Percentiles rank a stretch among this genome's conserved stretches.
phyloP scores from a whole-genome alignment of 2,888 invertebrate genomes.

The Drosophila villosipedis region DNA sequence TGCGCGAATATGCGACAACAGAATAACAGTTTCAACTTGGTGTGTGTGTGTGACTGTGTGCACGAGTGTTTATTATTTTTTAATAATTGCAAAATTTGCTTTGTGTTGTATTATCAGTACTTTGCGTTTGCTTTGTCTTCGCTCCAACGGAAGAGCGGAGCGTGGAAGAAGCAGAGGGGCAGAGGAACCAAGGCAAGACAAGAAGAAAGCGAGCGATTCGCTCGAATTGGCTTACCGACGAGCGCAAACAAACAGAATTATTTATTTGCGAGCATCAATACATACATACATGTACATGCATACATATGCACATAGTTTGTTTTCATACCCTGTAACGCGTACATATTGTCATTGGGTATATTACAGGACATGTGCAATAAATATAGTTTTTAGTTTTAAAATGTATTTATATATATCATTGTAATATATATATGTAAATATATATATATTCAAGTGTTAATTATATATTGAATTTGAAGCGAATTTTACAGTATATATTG shows the following conservation, averaged over 20 bases:
- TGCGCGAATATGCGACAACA: slow-evolving; percentile 25
- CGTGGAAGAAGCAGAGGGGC: neutral
- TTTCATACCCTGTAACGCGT: slow-evolving; percentile 23
- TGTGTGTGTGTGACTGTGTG: slow-evolving; percentile 24
- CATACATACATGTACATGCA: slow-evolving; percentile 6
- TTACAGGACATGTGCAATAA: neutral
- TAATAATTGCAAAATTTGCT: slow-evolving; percentile 65
- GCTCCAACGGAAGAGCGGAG: slow-evolving; percentile 21
- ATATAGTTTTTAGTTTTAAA: neutral
- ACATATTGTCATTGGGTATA: neutral
- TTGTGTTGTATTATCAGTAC: slow-evolving; percentile 65
- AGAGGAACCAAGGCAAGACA: slow-evolving; percentile 17
- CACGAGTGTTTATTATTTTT: slow-evolving; percentile 65
- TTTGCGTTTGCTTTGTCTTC: slow-evolving; percentile 62
- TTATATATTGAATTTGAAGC: neutral
- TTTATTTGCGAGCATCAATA: slow-evolving; percentile 27
- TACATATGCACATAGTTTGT: slow-evolving; percentile 7
- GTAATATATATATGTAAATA: neutral
- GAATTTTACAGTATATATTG: neutral
- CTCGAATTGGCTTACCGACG: slow-evolving; percentile 61
- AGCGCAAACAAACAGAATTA: slow-evolving; percentile 44
- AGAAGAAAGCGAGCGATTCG: slow-evolving; percentile 68
- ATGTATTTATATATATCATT: neutral
- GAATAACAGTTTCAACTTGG: slow-evolving; percentile 16
- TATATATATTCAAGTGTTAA: neutral